A percentile compares a stretch with the other conserved stretches of the same genome.
phyloP scores from a whole-genome alignment of 2,888 invertebrate species.

The Acronicta leporina region DNA sequence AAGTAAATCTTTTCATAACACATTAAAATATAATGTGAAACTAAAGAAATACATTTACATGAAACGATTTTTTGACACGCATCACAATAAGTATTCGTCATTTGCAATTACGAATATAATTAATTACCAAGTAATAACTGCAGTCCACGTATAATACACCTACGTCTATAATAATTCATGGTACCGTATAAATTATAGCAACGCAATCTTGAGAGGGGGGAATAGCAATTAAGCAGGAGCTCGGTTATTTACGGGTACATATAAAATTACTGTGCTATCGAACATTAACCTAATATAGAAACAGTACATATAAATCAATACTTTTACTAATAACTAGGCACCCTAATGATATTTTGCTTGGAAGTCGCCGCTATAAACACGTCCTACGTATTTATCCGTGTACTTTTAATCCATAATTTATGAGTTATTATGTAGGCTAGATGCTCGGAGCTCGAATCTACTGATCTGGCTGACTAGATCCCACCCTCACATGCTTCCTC shows the following conservation, averaged over 20 bases:
- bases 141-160: conserved; percentile 64
- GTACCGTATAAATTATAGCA: conserved; percentile 75
- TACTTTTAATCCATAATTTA: too few species aligned
- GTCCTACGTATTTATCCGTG: neutral
- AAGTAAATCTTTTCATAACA: neutral
- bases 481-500: too few species aligned
- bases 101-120: conserved; percentile 36
- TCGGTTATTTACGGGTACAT: conserved; percentile 74
- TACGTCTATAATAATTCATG: conserved; percentile 72
- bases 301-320: conserved; percentile 39
- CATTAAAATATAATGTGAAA: neutral
- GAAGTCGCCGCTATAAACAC: conserved; percentile 5
- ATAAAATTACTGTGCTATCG: conserved; percentile 58
- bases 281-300: conserved; percentile 58
- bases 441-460: too few species aligned
- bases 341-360: conserved; percentile 13
- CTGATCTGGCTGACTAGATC: too few species aligned
- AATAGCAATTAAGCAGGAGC: conserved; percentile 76
- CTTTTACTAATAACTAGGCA: conserved; percentile 11
- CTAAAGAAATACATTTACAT: neutral
- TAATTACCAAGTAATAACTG: conserved; percentile 57
- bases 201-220: conserved; percentile 72
- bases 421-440: too few species aligned
- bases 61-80: neutral
- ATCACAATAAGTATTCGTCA: conserved; percentile 25